Evolutionary conservation across 2,797 vertebrate genomes (phyloP).

Genomic region (Ctenosaura bakeri): DNA sequence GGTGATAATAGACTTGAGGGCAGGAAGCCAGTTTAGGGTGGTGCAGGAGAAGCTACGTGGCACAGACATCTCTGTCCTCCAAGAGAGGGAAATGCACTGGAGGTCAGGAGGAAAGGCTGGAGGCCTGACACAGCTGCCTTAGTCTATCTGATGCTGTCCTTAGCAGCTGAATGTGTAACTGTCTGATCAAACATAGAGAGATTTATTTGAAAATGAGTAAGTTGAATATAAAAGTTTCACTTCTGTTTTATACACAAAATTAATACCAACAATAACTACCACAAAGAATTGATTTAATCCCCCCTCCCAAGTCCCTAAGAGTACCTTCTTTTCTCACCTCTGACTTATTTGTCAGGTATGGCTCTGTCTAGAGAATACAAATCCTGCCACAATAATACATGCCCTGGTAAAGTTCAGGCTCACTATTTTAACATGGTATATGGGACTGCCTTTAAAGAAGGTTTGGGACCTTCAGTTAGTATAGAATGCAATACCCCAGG

Average conservation of each 20-base stretch:
- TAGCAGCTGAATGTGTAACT: too few species aligned
- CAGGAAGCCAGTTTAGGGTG: too few species aligned
- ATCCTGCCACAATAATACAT: not conserved
- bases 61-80: too few species aligned
- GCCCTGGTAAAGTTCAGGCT: not conserved
- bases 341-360: not conserved
- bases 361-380: not conserved
- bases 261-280: too few species aligned
- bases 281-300: not conserved
- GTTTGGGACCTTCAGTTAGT: not conserved
- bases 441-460: not conserved
- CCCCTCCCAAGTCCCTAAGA: not conserved
- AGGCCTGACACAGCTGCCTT: too few species aligned
- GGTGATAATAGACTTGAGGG: too few species aligned
- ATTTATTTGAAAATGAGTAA: not conserved
- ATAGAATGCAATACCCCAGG: not conserved
- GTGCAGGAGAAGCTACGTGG: too few species aligned
- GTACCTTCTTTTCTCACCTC: not conserved
- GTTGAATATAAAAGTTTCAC: not conserved
- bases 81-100: too few species aligned
- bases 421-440: not conserved
- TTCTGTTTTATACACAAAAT: not conserved
- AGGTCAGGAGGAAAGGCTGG: too few species aligned
- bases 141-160: too few species aligned
- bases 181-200: too few species aligned